phyloP scores from a whole-genome alignment of 2,888 invertebrate genomes.

The Tachystola acroxantha region DNA sequence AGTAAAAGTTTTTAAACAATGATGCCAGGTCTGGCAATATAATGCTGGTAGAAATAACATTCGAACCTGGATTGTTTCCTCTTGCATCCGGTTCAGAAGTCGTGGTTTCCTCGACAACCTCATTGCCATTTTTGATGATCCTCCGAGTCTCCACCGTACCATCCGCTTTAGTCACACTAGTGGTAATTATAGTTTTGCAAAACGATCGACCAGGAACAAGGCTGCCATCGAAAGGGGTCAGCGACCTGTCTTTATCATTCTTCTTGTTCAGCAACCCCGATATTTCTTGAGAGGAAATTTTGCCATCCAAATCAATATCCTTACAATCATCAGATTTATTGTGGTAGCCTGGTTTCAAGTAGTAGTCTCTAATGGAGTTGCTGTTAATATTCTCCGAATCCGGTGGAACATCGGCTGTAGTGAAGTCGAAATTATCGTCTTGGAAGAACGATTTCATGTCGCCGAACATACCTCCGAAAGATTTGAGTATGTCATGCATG shows the following conservation, averaged over 20 bases:
- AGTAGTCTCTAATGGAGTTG: conserved; percentile 55
- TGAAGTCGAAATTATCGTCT: conserved; percentile 33
- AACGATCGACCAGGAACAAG: conserved; percentile 55
- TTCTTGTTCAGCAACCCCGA: conserved; percentile 57
- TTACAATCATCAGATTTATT: conserved; percentile 31
- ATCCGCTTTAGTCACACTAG: conserved; percentile 61
- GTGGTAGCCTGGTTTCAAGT: conserved; percentile 64
- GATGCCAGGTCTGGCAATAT: conserved; percentile 53
- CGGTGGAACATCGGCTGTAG: conserved; percentile 18
- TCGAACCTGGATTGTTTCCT: conserved; percentile 34
- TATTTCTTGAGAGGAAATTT: conserved; percentile 62
- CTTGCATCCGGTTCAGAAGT: conserved; percentile 26
- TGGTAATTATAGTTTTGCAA: conserved; percentile 65
- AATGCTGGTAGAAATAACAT: conserved; percentile 33
- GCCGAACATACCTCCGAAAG: conserved; percentile 55
- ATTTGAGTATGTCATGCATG: conserved; percentile 57
- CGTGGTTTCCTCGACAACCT: conserved; percentile 57
- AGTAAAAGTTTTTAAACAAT: conserved; percentile 55
- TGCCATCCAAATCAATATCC: conserved; percentile 62
- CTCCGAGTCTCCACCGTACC: conserved; percentile 59
- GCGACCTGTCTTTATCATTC: conserved; percentile 25
- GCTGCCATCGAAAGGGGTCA: conserved; percentile 41
- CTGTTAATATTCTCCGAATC: conserved; percentile 36
- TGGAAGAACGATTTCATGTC: conserved; percentile 50
- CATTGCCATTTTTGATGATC: conserved; percentile 62